Base-by-base conservation (phyloP, 2,888 invertebrate genomes). In the Ptychoptera albimana region DNA sequence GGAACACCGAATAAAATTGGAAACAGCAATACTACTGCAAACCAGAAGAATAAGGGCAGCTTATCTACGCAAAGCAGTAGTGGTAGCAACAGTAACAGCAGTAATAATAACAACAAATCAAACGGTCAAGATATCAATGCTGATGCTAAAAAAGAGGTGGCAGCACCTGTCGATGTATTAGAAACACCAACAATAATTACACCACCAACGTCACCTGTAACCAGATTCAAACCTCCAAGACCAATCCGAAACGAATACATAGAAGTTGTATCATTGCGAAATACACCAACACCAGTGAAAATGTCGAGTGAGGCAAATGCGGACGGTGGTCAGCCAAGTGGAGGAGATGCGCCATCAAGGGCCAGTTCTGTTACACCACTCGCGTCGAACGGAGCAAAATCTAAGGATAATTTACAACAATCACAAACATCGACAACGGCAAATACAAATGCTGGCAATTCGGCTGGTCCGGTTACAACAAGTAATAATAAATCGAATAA, bases 331-430 rank as follows among this genome's bases (percentile, higher is more conserved):
- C 47, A 45, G 45, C 46, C 47, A 43, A 45, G 49, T 45, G 52
- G 50, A 43, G 51, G 44, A 45, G 45, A 45, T 43, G 46, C 48
- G 48, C 45, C 49, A 42, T 49, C 49, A 50, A 49, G 49, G 49
- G 46, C 45, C 49, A 51, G 50, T 52, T 45, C 49, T 37, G 46
- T 49, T 45, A 50, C 48, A 41, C 46, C 50, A 47, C 50, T 52
- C 35, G 51, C 47, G 15, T 46, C 45, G 45, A 51, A 50, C 48
- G 50, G 49, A 48, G 46, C 49, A 42, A 45, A 45, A 43, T 32
- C 31, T 15, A 29, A 29, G 29, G 42, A 23, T 23, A 23, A 23
- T 23, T 23, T 23, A 23, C 23, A 23, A 7, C 23, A 23, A 23
- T 23, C 23, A 23, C 23, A 23, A 23, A 23, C 23, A 23, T 12